Percentiles rank a stretch among this genome's conserved stretches.
Conservation (phyloP, 2,113 vertebrate species). For the Nerophis ophidion region DNA sequence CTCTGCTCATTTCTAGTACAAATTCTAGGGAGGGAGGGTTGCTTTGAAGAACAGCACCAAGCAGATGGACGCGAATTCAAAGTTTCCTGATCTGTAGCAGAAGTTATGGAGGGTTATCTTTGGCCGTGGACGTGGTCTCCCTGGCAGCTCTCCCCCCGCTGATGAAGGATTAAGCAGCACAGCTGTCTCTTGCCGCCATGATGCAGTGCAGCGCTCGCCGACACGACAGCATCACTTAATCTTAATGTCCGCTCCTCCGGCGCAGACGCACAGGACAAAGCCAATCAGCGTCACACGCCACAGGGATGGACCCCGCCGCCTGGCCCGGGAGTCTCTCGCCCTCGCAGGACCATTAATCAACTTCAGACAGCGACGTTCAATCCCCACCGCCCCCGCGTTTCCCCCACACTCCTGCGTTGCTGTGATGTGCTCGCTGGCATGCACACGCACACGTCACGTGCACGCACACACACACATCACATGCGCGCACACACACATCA, state of each 20-base stretch:
- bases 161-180: constrained; percentile 99
- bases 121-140: constrained; percentile 97
- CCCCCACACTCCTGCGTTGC: constrained; percentile 54
- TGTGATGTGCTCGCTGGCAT: constrained; percentile 53
- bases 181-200: constrained; percentile 99
- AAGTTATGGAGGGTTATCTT: constrained; percentile 99
- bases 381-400: too few species aligned
- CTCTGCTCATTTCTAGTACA: constrained; percentile 85
- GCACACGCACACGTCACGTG: constrained; percentile 28
- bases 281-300: constrained; percentile 99
- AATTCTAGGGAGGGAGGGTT: constrained; percentile 49
- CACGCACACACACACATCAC: neutral
- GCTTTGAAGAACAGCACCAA: constrained; percentile 66
- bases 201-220: constrained; percentile 98
- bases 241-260: constrained; percentile 99
- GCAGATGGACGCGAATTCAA: constrained; percentile 99
- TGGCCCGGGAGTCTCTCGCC: constrained; percentile 99
- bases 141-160: constrained; percentile 98
- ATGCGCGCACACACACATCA: too few species aligned
- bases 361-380: constrained; percentile 91
- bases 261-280: constrained; percentile 99
- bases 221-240: constrained; percentile 99
- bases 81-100: constrained; percentile 99
- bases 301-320: constrained; percentile 99
- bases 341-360: constrained; percentile 99